Evolutionary conservation across 30 jellyfish, hydroid and myxozoan species (phyloP).

Genomic region (Aurelia aurita complex sp. Pacific): DNA sequence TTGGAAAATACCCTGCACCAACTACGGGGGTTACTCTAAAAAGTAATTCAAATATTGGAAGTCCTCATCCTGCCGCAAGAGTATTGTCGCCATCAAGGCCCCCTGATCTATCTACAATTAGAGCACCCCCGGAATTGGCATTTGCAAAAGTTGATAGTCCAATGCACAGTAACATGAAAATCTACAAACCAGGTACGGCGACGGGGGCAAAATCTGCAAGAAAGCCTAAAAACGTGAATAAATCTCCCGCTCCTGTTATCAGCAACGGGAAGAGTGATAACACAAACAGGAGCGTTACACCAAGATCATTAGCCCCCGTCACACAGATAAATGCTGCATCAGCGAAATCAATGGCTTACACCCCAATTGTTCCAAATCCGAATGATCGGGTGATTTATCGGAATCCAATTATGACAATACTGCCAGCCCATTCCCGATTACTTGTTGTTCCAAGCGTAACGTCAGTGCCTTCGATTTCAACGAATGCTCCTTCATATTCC

Average conservation of each 20-base stretch:
- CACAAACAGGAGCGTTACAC: neutral
- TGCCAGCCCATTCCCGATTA: conserved; percentile 57
- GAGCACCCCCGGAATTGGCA: conserved; percentile 20
- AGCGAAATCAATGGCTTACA: conserved; percentile 1
- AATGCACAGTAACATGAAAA: conserved; percentile 19
- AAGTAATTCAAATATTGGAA: neutral
- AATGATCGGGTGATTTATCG: conserved; percentile 38
- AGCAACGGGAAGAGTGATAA: neutral
- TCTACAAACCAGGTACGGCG: conserved; percentile 69
- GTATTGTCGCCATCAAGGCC: neutral
- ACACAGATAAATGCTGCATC: neutral
- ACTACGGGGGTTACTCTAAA: too few relatives aligned
- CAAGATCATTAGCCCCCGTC: neutral
- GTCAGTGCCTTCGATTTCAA: neutral
- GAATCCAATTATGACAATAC: conserved; percentile 45
- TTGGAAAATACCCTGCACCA: neutral
- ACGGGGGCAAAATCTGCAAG: conserved; percentile 24
- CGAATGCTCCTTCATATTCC: conserved; percentile 25
- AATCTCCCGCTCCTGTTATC: neutral
- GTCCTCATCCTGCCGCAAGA: neutral
- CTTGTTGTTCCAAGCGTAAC: conserved; percentile 40
- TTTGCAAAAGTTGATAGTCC: neutral
- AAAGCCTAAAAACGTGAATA: neutral
- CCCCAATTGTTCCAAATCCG: conserved; percentile 18
- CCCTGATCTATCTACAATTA: conserved; percentile 8